Conservation (phyloP, 2,797 vertebrate genomes). For the Peromyscus eremicus region DNA sequence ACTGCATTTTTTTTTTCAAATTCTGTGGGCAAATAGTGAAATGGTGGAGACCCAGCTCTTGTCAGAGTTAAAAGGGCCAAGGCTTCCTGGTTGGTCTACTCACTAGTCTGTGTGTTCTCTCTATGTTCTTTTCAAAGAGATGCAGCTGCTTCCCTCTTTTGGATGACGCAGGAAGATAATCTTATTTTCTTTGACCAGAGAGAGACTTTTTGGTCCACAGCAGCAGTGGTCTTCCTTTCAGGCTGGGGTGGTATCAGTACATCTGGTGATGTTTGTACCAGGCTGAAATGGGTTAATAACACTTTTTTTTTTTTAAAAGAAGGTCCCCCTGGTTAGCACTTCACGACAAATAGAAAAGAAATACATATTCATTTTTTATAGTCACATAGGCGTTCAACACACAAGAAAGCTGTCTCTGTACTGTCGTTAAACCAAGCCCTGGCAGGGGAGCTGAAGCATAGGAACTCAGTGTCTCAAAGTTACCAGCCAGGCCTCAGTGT, state of each 20-base stretch:
- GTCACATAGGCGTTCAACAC: not conserved
- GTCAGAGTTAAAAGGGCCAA: not conserved
- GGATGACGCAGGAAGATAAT: not conserved
- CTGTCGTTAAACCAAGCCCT: not conserved
- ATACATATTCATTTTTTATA: not conserved
- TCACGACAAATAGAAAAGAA: not conserved
- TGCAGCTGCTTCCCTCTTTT: not conserved
- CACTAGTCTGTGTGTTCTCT: not conserved
- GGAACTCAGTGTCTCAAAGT: not conserved
- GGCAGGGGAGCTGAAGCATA: not conserved
- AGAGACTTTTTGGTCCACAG: not conserved
- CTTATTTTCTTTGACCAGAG: not conserved
- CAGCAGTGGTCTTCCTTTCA: too few species aligned
- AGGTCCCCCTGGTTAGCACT: not conserved
- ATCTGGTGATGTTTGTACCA: not conserved
- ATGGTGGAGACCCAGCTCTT: not conserved
- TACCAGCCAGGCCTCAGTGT: too few species aligned
- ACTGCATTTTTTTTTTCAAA: not conserved
- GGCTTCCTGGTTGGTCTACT: too few species aligned
- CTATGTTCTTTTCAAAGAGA: not conserved
- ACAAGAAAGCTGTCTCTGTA: not conserved
- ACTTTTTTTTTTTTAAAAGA: too few species aligned
- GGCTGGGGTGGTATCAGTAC: not conserved
- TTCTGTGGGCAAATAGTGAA: not conserved
- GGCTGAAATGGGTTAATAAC: not conserved